A percentile compares a stretch with the other conserved stretches of the same genome.
Evolutionary conservation across 2,113 vertebrate species (phyloP).

Genomic region (Glaucidium brasilianum): DNA sequence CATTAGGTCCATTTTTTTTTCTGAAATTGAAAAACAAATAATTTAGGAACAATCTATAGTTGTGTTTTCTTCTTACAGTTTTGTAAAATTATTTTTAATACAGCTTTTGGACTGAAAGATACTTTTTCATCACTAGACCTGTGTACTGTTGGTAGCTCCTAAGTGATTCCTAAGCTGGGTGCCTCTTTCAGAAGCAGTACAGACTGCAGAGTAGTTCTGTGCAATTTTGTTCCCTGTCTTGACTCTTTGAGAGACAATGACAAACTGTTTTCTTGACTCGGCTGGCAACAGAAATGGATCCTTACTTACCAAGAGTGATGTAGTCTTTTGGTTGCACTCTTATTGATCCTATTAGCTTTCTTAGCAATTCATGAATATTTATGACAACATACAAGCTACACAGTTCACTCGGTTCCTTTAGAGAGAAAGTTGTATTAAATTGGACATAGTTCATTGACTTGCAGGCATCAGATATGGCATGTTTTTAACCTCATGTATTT

Average conservation of each 20-base stretch:
- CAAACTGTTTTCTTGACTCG: not conserved
- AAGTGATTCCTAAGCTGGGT: not conserved
- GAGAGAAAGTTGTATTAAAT: constrained; percentile 32
- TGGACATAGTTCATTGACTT: constrained; percentile 30
- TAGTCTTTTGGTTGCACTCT: not conserved
- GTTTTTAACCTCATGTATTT: not conserved
- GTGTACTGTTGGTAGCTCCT: not conserved
- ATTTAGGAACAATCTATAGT: not conserved
- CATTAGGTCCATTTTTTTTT: not conserved
- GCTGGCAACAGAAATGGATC: not conserved
- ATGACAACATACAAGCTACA: not conserved
- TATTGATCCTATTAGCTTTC: constrained; percentile 33
- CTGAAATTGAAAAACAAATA: not conserved
- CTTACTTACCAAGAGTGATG: not conserved
- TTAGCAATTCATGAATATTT: constrained; percentile 53
- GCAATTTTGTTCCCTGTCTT: not conserved
- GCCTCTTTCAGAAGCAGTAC: not conserved
- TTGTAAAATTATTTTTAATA: not conserved
- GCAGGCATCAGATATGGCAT: not conserved
- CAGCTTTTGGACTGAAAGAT: not conserved
- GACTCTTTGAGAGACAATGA: not conserved
- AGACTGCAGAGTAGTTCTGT: not conserved
- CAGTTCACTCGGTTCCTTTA: not conserved
- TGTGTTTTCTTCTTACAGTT: not conserved
- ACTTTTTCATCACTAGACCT: not conserved